A percentile compares a stretch with the other conserved stretches of the same genome.
Conservation (phyloP, 2,113 vertebrate species). For the Podarcis muralis region DNA sequence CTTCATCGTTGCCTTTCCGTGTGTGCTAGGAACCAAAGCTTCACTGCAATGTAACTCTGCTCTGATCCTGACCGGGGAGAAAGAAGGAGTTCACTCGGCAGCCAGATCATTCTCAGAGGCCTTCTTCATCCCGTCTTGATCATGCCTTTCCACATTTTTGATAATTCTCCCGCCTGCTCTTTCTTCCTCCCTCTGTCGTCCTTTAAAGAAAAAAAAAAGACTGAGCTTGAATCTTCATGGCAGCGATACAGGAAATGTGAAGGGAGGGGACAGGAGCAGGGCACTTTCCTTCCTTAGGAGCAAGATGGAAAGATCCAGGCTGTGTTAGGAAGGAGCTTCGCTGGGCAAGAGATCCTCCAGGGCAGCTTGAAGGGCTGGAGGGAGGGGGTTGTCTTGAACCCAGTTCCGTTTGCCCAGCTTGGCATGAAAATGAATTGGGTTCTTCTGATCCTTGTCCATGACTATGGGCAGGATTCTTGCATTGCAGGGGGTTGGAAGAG, state of each 20-base stretch:
- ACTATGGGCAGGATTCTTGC: too few relatives aligned
- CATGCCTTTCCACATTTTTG: fast-evolving
- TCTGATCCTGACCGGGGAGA: neutral
- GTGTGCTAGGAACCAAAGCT: fast-evolving
- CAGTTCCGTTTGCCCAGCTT: neutral
- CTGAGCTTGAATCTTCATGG: too few relatives aligned
- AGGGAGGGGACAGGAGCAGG: too few relatives aligned
- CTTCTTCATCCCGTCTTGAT: fast-evolving
- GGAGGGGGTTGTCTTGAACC: neutral
- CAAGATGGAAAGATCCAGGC: neutral
- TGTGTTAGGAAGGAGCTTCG: neutral
- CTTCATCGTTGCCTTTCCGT: neutral
- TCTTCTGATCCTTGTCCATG: too few relatives aligned
- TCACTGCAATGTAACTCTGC: neutral
- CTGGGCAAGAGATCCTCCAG: neutral
- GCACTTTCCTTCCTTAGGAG: neutral
- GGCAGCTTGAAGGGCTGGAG: fast-evolving
- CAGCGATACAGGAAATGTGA: neutral
- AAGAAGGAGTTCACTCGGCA: neutral
- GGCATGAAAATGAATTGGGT: neutral
- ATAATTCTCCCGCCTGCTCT: neutral
- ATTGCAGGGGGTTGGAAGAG: too few relatives aligned
- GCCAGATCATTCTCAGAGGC: neutral
- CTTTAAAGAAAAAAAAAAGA: too few relatives aligned
- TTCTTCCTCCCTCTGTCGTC: too few relatives aligned